These are phyloP conservation scores for Crotophaga sulcirostris DNA, from an alignment of 2,113 vertebrate genomes.

Conservation along the genomic window DNA sequence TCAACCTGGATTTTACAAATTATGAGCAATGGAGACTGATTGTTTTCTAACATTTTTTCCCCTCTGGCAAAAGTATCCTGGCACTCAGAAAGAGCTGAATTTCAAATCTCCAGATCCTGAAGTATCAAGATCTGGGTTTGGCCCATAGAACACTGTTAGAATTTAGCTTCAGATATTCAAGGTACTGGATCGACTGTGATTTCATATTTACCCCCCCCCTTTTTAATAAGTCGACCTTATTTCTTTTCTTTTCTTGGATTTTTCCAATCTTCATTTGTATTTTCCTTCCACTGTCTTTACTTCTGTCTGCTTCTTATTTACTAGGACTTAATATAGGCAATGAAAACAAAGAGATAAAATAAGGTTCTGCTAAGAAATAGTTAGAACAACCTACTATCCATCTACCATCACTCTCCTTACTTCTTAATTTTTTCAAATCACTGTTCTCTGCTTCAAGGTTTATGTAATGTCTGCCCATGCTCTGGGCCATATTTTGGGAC, in stretches of 20 bases:
- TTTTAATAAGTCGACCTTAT: not conserved
- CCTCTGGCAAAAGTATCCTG: not conserved
- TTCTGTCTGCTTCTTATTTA: not conserved
- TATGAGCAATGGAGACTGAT: not conserved
- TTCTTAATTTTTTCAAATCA: not conserved
- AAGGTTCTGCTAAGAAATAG: not conserved
- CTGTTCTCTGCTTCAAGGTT: not conserved
- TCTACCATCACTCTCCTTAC: not conserved
- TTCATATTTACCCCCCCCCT: not conserved
- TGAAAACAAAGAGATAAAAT: not conserved
- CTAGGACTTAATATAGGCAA: not conserved
- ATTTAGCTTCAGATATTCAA: not conserved
- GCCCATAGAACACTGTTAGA: not conserved
- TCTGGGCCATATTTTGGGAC: not conserved
- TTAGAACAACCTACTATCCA: not conserved
- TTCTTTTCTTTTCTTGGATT: not conserved
- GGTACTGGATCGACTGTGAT: not conserved
- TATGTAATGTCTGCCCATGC: not conserved
- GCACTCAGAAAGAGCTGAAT: not conserved
- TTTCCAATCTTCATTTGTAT: not conserved
- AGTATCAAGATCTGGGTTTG: not conserved
- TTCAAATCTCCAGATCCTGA: not conserved
- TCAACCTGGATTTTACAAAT: not conserved
- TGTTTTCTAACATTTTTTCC: not conserved
- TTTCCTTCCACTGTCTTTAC: not conserved